Base-by-base conservation (phyloP, 1,140 invertebrate species). In the Drosophila sechellia region DNA sequence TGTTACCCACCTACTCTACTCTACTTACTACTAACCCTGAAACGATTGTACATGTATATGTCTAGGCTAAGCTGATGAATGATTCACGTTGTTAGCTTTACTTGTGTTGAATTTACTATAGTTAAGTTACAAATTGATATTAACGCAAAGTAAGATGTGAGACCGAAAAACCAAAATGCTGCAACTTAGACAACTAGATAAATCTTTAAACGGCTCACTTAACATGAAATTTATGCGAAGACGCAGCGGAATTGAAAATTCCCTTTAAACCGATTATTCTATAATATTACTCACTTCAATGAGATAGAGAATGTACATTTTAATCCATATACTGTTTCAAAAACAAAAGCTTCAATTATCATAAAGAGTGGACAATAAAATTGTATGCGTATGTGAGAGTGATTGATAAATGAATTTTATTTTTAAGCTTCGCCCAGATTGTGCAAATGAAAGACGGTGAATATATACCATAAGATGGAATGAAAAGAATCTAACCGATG, bases 41-140 rank as follows among this genome's bases (percentile, higher is more conserved):
- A 76, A 42, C 73, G 55, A 53, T 40, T 77, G 59, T 56, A 48
- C n/a, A 50, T 75, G 78, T 75, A 13, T 70, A 20, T 70, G 31
- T 31, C 31, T 31, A 45, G 43, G 64, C 63, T 60, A 63, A 64
- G 55, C 49, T 59, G 35, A 81, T 73, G 60, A 75, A 80, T 80
- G 42, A 56, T 77, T 56, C 65, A 50, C 49, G 63, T 72, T 56
- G 66, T 83, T 89, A 89, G 77, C 81, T 59, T 84, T 89, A 89
- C 57, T 46, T 77, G 74, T 89, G 80, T 80, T 77, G 84, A 89
- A 89, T 89, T 89, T 89, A 89, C 59, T 89, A 89, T 83, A 74
- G 42, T 55, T 85, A 89, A 89, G 79, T 74, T 72, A 72, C 74
- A 61, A 89, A 79, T 76, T 89, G 84, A 89, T 89, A 89, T 89